phyloP scores from a whole-genome alignment of 2,888 invertebrate genomes.

The Lasioglossum calceatum region DNA sequence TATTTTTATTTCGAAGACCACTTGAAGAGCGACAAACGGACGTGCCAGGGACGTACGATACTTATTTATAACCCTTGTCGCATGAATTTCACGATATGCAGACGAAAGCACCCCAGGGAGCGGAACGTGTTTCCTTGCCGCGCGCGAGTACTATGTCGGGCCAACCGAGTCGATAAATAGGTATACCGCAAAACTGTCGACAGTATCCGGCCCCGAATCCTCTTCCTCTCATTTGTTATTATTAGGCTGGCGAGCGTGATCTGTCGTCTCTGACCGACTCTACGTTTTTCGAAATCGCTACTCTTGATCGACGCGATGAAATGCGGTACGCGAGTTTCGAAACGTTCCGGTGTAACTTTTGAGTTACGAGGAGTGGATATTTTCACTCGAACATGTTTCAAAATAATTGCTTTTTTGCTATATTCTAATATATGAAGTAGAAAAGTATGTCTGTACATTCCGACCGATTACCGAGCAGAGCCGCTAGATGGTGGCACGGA shows the following conservation, averaged over 20 bases:
- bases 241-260: not conserved
- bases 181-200: slow-evolving; percentile 39
- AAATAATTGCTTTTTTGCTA: no score
- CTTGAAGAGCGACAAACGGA: slow-evolving; percentile 65
- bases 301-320: not conserved
- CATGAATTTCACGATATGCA: slow-evolving; percentile 70
- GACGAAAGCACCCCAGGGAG: slow-evolving; percentile 57
- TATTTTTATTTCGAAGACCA: slow-evolving; percentile 67
- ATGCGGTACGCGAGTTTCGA: not conserved
- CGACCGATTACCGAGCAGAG: no score
- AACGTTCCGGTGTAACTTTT: not conserved
- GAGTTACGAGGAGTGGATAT: not conserved
- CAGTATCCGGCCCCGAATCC: slow-evolving; percentile 2
- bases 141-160: slow-evolving; percentile 13
- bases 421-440: no score
- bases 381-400: not conserved
- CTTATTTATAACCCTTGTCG: slow-evolving; percentile 74
- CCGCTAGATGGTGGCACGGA: no score
- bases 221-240: slow-evolving; percentile 28
- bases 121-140: slow-evolving; percentile 52
- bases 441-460: no score
- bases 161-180: slow-evolving; percentile 53
- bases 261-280: not conserved
- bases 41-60: slow-evolving; percentile 58
- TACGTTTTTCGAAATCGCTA: not conserved